Evolutionary conservation across 1,140 invertebrate species (phyloP).

Genomic region (Apis florea): DNA sequence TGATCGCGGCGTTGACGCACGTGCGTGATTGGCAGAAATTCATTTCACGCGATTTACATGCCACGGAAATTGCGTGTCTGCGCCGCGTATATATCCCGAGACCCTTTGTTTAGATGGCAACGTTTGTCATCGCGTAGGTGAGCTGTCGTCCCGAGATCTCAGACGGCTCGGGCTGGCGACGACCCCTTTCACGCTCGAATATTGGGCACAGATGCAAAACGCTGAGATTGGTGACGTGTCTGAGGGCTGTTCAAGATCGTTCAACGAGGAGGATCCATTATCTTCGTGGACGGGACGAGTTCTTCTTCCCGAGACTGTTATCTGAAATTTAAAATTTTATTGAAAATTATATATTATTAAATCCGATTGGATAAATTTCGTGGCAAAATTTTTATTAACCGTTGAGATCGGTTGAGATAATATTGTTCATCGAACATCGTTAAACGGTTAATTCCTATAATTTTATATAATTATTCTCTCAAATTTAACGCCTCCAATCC

Average conservation of each 20-base stretch:
- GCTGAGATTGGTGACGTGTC: conserved; percentile 60
- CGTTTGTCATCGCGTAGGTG: conserved; percentile 65
- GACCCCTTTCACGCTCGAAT: conserved; percentile 43
- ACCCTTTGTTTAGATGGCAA: conserved; percentile 66
- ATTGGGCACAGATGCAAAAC: conserved; percentile 68
- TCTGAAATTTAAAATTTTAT: neutral
- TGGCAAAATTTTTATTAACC: too few relatives aligned
- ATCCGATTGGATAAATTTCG: too few relatives aligned
- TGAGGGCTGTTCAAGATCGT: conserved; percentile 51
- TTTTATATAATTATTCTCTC: too few relatives aligned
- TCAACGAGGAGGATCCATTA: conserved; percentile 21
- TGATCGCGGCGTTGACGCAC: conserved; percentile 56
- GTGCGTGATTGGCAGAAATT: conserved; percentile 73
- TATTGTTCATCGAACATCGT: too few relatives aligned
- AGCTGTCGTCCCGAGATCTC: conserved; percentile 49
- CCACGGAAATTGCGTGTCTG: conserved; percentile 69
- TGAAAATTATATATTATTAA: neutral
- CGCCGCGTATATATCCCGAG: conserved; percentile 48
- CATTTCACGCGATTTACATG: conserved; percentile 70
- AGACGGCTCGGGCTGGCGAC: conserved; percentile 13
- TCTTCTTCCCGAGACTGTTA: neutral
- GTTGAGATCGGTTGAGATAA: too few relatives aligned
- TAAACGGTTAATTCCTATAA: too few relatives aligned
- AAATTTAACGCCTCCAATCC: too few relatives aligned
- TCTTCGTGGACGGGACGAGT: neutral